A percentile compares a stretch with the other conserved stretches of the same genome.
Conservation (phyloP, 2,888 invertebrate species). For the Sarcophaga subvicina region DNA sequence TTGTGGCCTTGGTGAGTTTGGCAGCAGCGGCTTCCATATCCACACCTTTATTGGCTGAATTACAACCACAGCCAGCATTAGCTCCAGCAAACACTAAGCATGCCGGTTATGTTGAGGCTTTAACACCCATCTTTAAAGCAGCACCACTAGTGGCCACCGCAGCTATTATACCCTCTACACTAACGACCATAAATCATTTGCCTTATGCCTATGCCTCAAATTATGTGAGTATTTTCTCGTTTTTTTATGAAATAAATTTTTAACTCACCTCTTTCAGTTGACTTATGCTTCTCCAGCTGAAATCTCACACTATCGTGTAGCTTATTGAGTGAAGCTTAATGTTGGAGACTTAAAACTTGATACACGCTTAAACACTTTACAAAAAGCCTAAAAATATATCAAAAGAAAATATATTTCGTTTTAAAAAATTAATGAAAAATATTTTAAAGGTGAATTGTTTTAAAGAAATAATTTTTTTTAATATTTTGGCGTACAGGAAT, state of each 20-base stretch:
- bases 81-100: conserved; percentile 74
- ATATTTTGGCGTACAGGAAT: too few species aligned
- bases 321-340: conserved; percentile 73
- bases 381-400: conserved; percentile 61
- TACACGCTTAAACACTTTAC: background rate
- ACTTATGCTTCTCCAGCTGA: conserved; percentile 76
- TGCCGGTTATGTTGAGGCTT: conserved; percentile 72
- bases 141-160: conserved; percentile 60
- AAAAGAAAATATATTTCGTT: background rate
- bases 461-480: too few species aligned
- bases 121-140: conserved; percentile 67
- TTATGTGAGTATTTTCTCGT: conserved; percentile 69
- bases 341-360: conserved; percentile 25
- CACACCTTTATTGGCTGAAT: conserved; percentile 74
- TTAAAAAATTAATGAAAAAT: too few species aligned
- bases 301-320: conserved; percentile 78
- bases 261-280: conserved; percentile 62
- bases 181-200: conserved; percentile 68
- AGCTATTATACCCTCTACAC: conserved; percentile 51
- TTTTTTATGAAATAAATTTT: background rate
- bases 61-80: conserved; percentile 71
- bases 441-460: too few species aligned
- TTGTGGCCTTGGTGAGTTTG: conserved; percentile 54
- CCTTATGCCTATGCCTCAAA: conserved; percentile 71
- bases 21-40: conserved; percentile 63